Evolutionary conservation across 2,113 vertebrate genomes (phyloP), one percentile per base, ranked within the genome.

Genomic region (Aegithalos caudatus): DNA sequence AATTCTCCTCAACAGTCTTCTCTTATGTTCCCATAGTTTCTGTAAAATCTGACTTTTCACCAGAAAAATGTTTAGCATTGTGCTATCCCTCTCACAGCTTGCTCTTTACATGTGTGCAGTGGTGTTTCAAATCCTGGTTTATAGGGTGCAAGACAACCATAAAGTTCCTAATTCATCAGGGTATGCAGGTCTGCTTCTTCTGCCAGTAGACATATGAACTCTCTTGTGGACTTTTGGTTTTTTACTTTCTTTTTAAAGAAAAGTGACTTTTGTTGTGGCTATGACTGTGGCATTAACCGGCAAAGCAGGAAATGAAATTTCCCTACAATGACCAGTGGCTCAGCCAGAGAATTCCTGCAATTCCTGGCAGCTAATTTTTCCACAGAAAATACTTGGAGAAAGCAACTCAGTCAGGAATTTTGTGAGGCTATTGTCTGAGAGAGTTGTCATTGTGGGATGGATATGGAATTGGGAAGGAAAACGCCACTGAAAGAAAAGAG

Each of bases 291-390:
- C 33, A 62, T 73, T 72, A 48, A 42, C 45, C 70, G 73, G 50
- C 38, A 90, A 80, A 92, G 50, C 45, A 88, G 84, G 87, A 95
- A 94, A 87, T 86, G 65, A 57, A 64, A 65, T 90, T 87, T 80
- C 27, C 28, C 33, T 77, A 20, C 70, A 85, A 65, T 80, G 78
- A 70, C 45, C 47, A n/a, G 18, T 61, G 50, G 45, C 54, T 81
- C 54, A 54, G 35, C 14, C 79, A 90, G 81, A 70, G 70, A 80
- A 90, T 92, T 94, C 33, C n/a, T 85, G n/a, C 48, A 33, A 53
- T 94, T 95, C 27, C 81, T 91, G 74, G 71, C 40, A 77, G 47
- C 47, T 82, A 44, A 47, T 82, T 94, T 92, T 91, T 94, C 42
- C 47, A 50, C 40, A 91, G 70, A 92, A 87, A 90, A 66, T 15